Percentiles rank a stretch among this genome's conserved stretches.
Evolutionary conservation across 2,797 vertebrate genomes (phyloP).

Genomic region (Ambastaia sidthimunki): DNA sequence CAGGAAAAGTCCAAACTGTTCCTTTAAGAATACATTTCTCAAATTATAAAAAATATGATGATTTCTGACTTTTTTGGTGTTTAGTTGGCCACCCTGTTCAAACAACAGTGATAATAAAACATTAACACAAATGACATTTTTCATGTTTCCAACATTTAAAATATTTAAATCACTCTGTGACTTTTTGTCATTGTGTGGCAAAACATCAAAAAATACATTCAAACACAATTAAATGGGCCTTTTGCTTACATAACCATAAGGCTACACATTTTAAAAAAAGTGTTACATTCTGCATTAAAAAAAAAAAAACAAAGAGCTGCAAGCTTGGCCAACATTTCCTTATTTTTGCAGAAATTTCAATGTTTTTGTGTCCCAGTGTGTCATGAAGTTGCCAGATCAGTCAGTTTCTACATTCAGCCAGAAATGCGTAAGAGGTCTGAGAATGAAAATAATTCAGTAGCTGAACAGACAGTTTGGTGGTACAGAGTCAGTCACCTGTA

Average conservation of each 20-base stretch:
- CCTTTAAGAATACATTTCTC: no score
- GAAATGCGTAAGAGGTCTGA: no score
- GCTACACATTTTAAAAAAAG: not conserved
- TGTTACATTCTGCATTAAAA: slow-evolving; percentile 1
- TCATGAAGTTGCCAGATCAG: not conserved
- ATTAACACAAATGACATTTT: no score
- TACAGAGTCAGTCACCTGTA: no score
- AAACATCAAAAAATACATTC: slow-evolving; percentile 5
- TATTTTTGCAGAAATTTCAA: not conserved
- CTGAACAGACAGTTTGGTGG: no score
- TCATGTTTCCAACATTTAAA: no score
- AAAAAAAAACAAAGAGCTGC: not conserved
- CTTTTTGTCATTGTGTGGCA: not conserved
- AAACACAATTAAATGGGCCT: not conserved
- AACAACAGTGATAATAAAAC: no score
- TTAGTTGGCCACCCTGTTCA: no score
- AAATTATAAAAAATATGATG: no score
- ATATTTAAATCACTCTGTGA: not conserved
- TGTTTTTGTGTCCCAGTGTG: not conserved
- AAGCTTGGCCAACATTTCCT: not conserved
- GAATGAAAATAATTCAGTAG: not conserved
- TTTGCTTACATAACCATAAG: not conserved
- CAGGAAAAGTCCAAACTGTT: no score
- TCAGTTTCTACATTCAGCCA: not conserved
- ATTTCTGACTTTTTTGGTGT: no score